phyloP scores from a whole-genome alignment of 2,797 vertebrate genomes.

The Spondyliosoma cantharus region DNA sequence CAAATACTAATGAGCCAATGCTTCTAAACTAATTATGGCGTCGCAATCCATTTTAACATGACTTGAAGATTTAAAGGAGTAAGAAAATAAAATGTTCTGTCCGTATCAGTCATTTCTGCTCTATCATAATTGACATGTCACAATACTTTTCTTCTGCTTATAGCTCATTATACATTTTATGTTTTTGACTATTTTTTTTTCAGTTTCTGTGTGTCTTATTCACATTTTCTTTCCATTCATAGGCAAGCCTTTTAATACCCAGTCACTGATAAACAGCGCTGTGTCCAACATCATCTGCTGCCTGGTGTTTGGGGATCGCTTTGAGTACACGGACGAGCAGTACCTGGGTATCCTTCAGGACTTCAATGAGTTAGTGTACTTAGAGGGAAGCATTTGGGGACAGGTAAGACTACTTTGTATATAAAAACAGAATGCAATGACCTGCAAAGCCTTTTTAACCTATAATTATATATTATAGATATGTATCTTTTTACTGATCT shows the following conservation, averaged over 20 bases:
- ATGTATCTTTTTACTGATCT: constrained; percentile 9
- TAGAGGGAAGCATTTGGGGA: constrained; percentile 44
- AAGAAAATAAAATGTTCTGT: too few species aligned
- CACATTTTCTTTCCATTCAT: constrained; percentile 2
- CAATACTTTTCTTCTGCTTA: too few species aligned
- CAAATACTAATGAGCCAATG: not conserved
- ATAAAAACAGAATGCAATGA: constrained; percentile 36
- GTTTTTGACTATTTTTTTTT: not conserved
- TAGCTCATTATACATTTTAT: not conserved
- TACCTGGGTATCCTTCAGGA: constrained; percentile 47
- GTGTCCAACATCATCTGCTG: constrained; percentile 80
- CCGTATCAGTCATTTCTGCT: too few species aligned
- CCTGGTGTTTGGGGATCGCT: constrained; percentile 77
- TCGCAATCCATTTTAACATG: too few species aligned
- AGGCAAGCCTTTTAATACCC: constrained; percentile 67
- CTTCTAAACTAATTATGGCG: not conserved
- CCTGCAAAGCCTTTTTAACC: too few species aligned
- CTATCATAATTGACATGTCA: too few species aligned
- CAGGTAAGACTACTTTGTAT: constrained; percentile 57
- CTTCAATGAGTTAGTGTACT: constrained; percentile 32
- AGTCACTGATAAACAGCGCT: constrained; percentile 58
- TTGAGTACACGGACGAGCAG: constrained; percentile 72
- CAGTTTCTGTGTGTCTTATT: not conserved
- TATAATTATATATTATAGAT: too few species aligned
- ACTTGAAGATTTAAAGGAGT: too few species aligned